Percentiles rank a stretch among this genome's conserved stretches.
Conservation (phyloP, 2,113 vertebrate species). For the Lycocorax pyrrhopterus region DNA sequence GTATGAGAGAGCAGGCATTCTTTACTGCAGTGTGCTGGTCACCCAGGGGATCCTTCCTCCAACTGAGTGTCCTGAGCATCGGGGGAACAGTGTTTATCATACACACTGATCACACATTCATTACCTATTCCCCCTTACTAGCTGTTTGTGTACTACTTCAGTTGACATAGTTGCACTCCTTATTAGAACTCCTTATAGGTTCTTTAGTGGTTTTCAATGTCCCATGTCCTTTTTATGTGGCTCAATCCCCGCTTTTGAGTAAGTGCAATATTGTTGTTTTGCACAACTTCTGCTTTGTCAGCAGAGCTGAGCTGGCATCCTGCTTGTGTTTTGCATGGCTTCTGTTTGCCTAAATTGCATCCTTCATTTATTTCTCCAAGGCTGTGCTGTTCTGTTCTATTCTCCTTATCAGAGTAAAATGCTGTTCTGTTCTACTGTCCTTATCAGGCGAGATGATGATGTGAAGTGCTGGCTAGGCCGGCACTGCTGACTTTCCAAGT, state of each 20-base stretch:
- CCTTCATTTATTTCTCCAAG: neutral
- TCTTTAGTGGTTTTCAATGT: neutral
- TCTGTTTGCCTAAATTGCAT: neutral
- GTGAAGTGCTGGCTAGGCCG: neutral
- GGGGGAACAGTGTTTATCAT: neutral
- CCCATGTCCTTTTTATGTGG: no score
- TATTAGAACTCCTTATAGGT: neutral
- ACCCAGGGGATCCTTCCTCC: neutral
- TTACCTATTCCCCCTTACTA: neutral
- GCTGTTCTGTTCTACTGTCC: neutral
- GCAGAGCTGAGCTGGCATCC: neutral
- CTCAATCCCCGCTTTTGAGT: fast-evolving
- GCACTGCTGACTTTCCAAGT: neutral
- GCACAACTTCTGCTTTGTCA: neutral
- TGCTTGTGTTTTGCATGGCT: neutral
- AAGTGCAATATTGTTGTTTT: fast-evolving
- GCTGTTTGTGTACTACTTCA: neutral
- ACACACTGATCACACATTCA: neutral
- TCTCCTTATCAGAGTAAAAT: neutral
- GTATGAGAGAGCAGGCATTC: neutral
- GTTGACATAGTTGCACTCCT: neutral
- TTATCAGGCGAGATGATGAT: neutral
- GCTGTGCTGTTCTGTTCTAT: neutral
- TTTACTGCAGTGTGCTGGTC: neutral
- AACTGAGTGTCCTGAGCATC: neutral